These are phyloP conservation scores for Cheilosia vernalis DNA, from an alignment of 2,888 invertebrate species.

Conservation along the genomic window DNA sequence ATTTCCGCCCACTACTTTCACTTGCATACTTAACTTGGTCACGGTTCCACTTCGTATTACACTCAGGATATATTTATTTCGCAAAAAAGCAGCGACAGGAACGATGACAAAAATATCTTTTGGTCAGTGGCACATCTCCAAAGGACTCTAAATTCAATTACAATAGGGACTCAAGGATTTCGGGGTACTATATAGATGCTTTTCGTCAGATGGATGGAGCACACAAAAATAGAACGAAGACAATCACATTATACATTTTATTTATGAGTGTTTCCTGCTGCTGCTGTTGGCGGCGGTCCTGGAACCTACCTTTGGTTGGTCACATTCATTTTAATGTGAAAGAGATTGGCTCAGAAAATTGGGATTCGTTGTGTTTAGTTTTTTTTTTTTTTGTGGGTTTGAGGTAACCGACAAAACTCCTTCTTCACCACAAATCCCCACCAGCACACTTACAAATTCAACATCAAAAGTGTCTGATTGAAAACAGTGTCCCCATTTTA, in stretches of 20 bases:
- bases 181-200: constrained; percentile 20
- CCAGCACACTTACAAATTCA: no score
- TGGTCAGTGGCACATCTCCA: constrained; percentile 70
- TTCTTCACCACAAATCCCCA: no score
- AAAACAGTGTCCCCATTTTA: background rate
- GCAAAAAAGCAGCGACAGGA: constrained; percentile 9
- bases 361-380: constrained; percentile 14
- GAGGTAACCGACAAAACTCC: no score
- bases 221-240: constrained; percentile 43
- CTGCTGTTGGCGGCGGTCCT: background rate
- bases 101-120: constrained; percentile 57
- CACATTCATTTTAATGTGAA: constrained; percentile 52
- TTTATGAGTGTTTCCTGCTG: constrained; percentile 9
- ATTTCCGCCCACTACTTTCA: constrained; percentile 61
- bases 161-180: constrained; percentile 48
- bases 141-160: constrained; percentile 62
- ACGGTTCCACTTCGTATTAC: constrained; percentile 31
- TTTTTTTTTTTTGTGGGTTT: background rate
- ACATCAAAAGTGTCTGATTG: background rate
- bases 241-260: constrained; percentile 53
- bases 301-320: background rate
- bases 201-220: constrained; percentile 5
- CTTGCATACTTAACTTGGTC: constrained; percentile 35
- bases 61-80: constrained; percentile 48
- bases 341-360: constrained; percentile 34